These are phyloP conservation scores for Coelinius sp. DNA, from an alignment of 2,888 invertebrate genomes.

Conservation along the genomic window DNA sequence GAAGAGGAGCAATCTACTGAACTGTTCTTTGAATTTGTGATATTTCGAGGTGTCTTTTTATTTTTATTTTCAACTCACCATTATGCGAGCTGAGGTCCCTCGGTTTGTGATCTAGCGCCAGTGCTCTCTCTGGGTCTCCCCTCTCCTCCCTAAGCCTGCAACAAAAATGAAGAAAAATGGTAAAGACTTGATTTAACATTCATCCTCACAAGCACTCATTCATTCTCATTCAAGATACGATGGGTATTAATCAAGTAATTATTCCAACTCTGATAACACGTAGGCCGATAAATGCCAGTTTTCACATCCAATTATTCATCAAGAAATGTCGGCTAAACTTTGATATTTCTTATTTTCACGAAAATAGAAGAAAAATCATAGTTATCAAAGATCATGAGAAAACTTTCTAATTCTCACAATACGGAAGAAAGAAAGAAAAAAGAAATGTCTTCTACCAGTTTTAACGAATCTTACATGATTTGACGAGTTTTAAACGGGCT, in stretches of 20 bases:
- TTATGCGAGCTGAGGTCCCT: conserved; percentile 90
- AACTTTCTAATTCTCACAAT: conserved; percentile 27
- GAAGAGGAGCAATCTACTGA: neutral
- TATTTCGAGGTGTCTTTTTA: neutral
- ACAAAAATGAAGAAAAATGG: conserved; percentile 66
- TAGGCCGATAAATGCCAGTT: conserved; percentile 65
- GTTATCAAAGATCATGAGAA: conserved; percentile 4
- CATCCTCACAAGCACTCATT: conserved; percentile 31
- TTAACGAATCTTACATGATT: conserved; percentile 12
- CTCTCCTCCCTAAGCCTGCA: conserved; percentile 90
- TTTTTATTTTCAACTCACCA: conserved; percentile 73
- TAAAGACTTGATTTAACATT: neutral
- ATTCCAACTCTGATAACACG: conserved; percentile 61
- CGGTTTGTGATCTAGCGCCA: conserved; percentile 86
- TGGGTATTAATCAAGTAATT: conserved; percentile 67
- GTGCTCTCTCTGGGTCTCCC: conserved; percentile 86
- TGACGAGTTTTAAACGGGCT: conserved; percentile 11
- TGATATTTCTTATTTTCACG: neutral
- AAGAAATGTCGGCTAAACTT: conserved; percentile 9
- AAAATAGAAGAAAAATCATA: neutral
- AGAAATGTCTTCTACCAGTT: neutral
- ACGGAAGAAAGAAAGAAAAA: neutral
- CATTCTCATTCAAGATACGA: conserved; percentile 11
- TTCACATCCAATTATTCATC: conserved; percentile 36
- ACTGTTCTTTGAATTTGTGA: neutral